These are phyloP conservation scores for Aspidiotus destructor DNA, from an alignment of 2,888 invertebrate genomes.

Conservation along the genomic window DNA sequence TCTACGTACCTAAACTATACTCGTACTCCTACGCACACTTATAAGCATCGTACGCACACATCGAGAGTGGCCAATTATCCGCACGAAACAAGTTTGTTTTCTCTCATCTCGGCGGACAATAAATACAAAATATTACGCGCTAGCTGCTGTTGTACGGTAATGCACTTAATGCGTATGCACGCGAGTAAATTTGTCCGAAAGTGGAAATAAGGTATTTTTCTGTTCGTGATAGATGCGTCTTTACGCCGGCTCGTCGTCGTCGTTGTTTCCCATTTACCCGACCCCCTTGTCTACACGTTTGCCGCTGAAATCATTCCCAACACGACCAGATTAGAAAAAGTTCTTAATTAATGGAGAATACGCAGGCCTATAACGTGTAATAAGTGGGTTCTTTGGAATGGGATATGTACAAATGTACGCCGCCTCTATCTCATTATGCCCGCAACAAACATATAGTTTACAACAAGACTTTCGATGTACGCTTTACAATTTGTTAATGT, in stretches of 20 bases:
- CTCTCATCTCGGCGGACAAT: background rate
- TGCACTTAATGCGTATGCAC: background rate
- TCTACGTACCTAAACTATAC: too few species aligned
- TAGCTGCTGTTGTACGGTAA: background rate
- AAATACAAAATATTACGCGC: background rate
- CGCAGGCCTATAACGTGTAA: too few species aligned
- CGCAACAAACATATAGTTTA: too few species aligned
- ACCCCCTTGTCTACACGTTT: background rate
- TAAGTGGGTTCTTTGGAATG: too few species aligned
- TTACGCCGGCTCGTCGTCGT: background rate
- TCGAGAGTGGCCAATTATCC: slow-evolving; percentile 6
- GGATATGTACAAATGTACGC: too few species aligned
- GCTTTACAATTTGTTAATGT: too few species aligned
- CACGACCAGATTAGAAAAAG: too few species aligned
- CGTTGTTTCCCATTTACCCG: background rate
- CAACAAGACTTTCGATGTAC: too few species aligned
- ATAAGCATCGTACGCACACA: background rate
- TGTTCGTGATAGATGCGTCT: background rate
- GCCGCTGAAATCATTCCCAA: too few species aligned
- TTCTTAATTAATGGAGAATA: too few species aligned
- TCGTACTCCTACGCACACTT: too few species aligned
- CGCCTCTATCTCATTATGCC: too few species aligned
- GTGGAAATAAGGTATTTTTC: slow-evolving; percentile 2
- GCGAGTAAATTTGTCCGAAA: slow-evolving; percentile 4
- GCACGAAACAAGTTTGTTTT: slow-evolving; percentile 13